Conservation (phyloP, 2,113 vertebrate species). For the Oceanodroma tethys region DNA sequence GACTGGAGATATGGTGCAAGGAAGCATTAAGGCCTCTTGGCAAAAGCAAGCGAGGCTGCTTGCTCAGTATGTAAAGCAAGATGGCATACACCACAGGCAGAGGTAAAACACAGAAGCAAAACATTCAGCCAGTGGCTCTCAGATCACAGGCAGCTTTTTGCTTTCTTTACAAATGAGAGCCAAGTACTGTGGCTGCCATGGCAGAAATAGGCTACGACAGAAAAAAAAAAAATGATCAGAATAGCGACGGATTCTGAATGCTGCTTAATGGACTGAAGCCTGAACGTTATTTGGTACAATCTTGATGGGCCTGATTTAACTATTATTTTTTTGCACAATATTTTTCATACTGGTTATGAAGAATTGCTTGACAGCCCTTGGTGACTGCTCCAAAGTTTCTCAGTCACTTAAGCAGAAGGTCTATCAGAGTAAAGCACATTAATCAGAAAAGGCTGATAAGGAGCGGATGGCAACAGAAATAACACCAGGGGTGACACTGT, state of each 20-base stretch:
- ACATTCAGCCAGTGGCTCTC: neutral
- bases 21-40: neutral
- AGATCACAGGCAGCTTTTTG: neutral
- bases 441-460: neutral
- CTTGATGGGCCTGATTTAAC: neutral
- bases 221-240: neutral
- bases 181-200: neutral
- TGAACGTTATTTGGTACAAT: neutral
- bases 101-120: neutral
- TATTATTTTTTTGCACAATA: neutral
- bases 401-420: neutral
- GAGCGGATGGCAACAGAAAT: accelerated
- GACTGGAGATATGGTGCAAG: neutral
- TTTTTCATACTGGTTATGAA: neutral
- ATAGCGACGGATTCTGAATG: neutral
- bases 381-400: neutral
- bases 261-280: neutral
- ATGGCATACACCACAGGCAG: neutral
- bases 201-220: neutral
- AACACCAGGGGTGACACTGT: neutral
- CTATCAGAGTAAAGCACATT: neutral
- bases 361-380: neutral
- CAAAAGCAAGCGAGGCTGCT: neutral
- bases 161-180: neutral
- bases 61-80: neutral